These are phyloP conservation scores for Serrognathus titanus DNA, from an alignment of 2,888 invertebrate species.

Conservation along the genomic window DNA sequence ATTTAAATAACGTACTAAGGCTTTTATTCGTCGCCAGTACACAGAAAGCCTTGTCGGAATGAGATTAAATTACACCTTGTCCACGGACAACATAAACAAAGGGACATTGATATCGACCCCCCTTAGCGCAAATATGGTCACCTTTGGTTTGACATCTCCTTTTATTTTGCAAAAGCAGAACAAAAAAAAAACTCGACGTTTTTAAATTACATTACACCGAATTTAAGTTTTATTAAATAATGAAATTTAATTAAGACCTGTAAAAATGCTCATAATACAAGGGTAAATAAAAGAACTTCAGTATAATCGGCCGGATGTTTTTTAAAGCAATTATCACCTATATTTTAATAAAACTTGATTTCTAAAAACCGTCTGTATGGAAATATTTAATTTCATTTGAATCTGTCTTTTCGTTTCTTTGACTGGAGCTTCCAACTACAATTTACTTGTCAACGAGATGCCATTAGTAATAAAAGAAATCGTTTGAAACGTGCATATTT, in stretches of 20 bases:
- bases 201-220: too few species aligned
- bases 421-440: too few species aligned
- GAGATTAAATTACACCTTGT: conserved; percentile 29
- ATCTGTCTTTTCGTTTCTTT: too few species aligned
- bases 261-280: too few species aligned
- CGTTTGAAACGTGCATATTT: too few species aligned
- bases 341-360: conserved; percentile 25
- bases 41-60: conserved; percentile 22
- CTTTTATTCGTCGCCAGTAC: not conserved
- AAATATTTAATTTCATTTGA: too few species aligned
- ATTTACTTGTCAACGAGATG: too few species aligned
- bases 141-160: conserved; percentile 23
- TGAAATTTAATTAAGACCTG: too few species aligned
- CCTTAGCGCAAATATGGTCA: conserved; percentile 24
- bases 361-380: conserved; percentile 15
- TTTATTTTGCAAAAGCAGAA: conserved; percentile 14
- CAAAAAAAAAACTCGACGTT: not conserved
- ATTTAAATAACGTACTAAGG: not conserved
- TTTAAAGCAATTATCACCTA: conserved; percentile 23
- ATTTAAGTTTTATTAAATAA: not conserved
- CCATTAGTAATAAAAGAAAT: too few species aligned
- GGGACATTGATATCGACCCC: conserved; percentile 27
- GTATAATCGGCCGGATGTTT: conserved; percentile 21
- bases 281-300: too few species aligned
- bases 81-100: conserved; percentile 28